phyloP scores from a whole-genome alignment of 2,888 invertebrate genomes.

The Thyatira batis region DNA sequence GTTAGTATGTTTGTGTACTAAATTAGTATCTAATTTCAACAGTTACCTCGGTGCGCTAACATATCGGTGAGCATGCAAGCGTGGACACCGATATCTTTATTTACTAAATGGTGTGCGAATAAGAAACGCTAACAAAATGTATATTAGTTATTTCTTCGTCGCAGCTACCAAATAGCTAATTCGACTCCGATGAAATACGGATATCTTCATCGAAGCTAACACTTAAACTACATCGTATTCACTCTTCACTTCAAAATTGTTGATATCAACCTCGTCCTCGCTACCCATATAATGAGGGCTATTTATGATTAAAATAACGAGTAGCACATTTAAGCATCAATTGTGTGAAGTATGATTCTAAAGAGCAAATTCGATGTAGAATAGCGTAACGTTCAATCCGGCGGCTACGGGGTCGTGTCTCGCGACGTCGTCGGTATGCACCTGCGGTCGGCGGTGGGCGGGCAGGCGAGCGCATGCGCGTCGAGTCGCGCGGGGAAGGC shows the following conservation, averaged over 20 bases:
- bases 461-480: slow-evolving; percentile 71
- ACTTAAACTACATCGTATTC: slow-evolving; percentile 5
- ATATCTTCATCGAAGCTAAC: slow-evolving; percentile 5
- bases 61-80: slow-evolving; percentile 23
- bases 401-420: background rate
- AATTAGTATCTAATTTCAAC: slow-evolving; percentile 2
- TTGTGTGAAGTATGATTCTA: no score
- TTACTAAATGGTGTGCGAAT: background rate
- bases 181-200: background rate
- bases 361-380: slow-evolving; percentile 1
- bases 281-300: no score
- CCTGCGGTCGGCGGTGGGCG: slow-evolving; percentile 69
- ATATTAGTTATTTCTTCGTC: background rate
- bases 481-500: slow-evolving; percentile 95
- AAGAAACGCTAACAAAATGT: background rate
- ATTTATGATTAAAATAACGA: no score
- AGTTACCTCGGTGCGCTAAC: slow-evolving; percentile 13
- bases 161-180: background rate
- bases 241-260: background rate
- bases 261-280: no score
- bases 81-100: slow-evolving; percentile 14
- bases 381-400: slow-evolving; percentile 1
- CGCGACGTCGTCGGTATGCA: slow-evolving; percentile 30
- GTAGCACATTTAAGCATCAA: no score
- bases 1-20: background rate